Base-by-base conservation (phyloP, 2,797 vertebrate genomes). In the Sebastes paucispinis region DNA sequence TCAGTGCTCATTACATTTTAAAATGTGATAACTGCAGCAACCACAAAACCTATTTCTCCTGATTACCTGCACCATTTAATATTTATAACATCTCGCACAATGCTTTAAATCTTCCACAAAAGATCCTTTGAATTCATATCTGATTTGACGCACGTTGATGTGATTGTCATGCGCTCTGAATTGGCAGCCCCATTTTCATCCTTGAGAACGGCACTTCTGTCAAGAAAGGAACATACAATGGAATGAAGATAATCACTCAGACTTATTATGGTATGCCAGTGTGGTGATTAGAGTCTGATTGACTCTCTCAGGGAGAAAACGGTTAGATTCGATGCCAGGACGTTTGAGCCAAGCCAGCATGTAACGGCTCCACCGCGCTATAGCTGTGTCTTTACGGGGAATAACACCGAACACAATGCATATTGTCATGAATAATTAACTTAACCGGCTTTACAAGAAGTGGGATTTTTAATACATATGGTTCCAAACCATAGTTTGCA, bases 231-330 rank as follows among this genome's bases (percentile, higher is more conserved):
- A 57, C 65, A 54, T 83, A 84, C 80, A 89, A 83, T 72, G 27
- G 59, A 75, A 74, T 29, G 73, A 79, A 85, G 75, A 85, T 87
- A 90, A 90, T 91, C 72, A 82, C 75, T 81, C 79, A 66, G 62
- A 83, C 75, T 81, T 89, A 81, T 86, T 91, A 83, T 90, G 84
- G 79, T 79, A 73, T 79, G 83, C 70, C 72, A 83, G 80, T 67
- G 77, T 70, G 32, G 80, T 90, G 85, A 90, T 92, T 87, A 81
- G 52, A 83, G 79, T 50, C 58, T 88, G 89, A 90, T 93, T 90
- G 85, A 69, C 73, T 87, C 72, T 85, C 34, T 79, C 20, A 32
- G 55, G 65, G 65, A 60, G 75, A 83, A 85, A 83, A 34, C 1
- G 27, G 54, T 77, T 71, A 6, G 64, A 82, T 68, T 80, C 62